phyloP scores from a whole-genome alignment of 2,888 invertebrate species.

The Trimorus sp. region DNA sequence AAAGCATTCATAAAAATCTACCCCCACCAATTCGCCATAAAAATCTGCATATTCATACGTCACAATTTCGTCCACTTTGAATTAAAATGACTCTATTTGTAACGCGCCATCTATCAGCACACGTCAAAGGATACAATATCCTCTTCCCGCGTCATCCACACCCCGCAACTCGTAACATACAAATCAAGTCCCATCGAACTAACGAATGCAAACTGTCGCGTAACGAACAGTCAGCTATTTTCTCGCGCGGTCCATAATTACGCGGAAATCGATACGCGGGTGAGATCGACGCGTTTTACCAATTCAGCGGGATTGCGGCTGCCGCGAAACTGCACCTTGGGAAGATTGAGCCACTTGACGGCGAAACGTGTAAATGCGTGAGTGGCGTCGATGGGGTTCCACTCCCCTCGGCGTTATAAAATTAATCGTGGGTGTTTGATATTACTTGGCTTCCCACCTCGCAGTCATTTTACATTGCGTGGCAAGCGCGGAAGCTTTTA shows the following conservation, averaged over 20 bases:
- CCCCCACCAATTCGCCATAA: no score
- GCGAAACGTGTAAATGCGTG: constrained; percentile 38
- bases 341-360: constrained; percentile 61
- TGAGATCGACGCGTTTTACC: constrained; percentile 36
- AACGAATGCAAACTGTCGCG: neutral
- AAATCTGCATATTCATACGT: no score
- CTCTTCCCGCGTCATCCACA: no score
- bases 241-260: constrained; percentile 28
- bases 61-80: no score
- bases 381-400: constrained; percentile 30
- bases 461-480: constrained; percentile 60
- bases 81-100: no score
- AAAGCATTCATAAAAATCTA: no score
- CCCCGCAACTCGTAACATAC: no score
- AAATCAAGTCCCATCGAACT: neutral
- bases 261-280: constrained; percentile 38
- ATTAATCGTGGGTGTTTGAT: constrained; percentile 76
- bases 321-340: constrained; percentile 32
- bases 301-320: constrained; percentile 29
- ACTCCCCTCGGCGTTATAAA: constrained; percentile 55
- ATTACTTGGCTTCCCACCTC: constrained; percentile 73
- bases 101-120: no score
- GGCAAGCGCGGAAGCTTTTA: constrained; percentile 27
- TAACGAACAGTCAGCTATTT: constrained; percentile 43
- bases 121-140: no score